Percentiles rank a stretch among this genome's conserved stretches.
Evolutionary conservation across 2,888 invertebrate genomes (phyloP).

Genomic region (Caenorhabditis virilis): DNA sequence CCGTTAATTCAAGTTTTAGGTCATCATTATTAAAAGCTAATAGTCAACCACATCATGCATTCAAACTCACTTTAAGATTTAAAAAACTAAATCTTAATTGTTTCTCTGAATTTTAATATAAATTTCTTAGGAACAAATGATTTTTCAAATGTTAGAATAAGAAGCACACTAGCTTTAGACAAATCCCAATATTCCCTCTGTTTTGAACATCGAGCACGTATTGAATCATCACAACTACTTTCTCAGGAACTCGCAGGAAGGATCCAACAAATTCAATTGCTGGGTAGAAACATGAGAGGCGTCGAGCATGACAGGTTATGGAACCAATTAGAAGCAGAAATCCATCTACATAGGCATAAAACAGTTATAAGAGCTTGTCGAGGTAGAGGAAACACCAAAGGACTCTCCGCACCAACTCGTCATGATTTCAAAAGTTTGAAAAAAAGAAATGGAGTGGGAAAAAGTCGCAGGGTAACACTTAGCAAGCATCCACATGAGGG

Average conservation of each 20-base stretch:
- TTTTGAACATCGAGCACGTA: too few species aligned
- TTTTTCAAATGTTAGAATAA: too few species aligned
- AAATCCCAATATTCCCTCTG: too few species aligned
- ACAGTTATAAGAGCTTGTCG: constrained; percentile 76
- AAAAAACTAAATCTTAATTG: too few species aligned
- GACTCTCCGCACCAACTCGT: constrained; percentile 45
- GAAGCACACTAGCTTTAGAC: too few species aligned
- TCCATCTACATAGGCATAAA: constrained; percentile 83
- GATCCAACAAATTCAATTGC: constrained; percentile 83
- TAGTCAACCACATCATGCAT: too few species aligned
- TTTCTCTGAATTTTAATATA: too few species aligned
- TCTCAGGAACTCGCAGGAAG: constrained; percentile 65
- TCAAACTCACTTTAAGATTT: too few species aligned
- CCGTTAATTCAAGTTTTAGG: too few species aligned
- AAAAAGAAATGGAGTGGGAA: constrained; percentile 69
- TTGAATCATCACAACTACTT: too few species aligned
- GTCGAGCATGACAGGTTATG: constrained; percentile 81
- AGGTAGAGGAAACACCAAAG: constrained; percentile 54
- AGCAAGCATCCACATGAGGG: constrained; percentile 80
- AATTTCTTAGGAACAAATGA: too few species aligned
- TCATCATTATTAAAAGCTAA: too few species aligned
- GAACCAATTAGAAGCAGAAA: constrained; percentile 84
- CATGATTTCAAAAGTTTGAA: constrained; percentile 37
- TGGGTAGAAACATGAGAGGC: constrained; percentile 81
- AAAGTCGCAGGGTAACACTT: constrained; percentile 74